Base-by-base conservation (phyloP, 2,797 vertebrate species). In the Saguinus oedipus region DNA sequence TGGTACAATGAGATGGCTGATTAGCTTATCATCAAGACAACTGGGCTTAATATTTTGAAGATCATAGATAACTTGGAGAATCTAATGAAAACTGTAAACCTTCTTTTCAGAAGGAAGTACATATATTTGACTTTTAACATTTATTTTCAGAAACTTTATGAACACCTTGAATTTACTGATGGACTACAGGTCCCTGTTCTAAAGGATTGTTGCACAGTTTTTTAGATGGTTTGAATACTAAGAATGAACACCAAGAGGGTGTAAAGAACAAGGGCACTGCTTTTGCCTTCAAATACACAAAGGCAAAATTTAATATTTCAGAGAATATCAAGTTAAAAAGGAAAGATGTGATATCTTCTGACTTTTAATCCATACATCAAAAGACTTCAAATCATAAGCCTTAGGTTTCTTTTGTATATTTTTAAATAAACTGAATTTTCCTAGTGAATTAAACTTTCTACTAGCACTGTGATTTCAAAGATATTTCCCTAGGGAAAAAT, bases 391-490 rank as follows among this genome's bases (percentile, higher is more conserved):
- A 74, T 64, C 8, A 61, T 50, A 79, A 80, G 4, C 4, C 39
- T 46, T 50, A 78, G 5, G n/a, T 80, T 83, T 50, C 42, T 92
- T 96, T 70, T 64, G 1, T 50, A 13, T 72, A 53, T 90, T 90
- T 90, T 6, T 59, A 95, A 89, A 89, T 83, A 80, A 46, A 85
- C 83, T 24, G 84, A 86, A 59, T 33, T 85, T 88, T 55, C 36
- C 20, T 64, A 86, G 78, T 36, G n/a, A 81, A 76, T 87, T 50
- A 24, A 75, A 42, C 26, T 94, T 95, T 64, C 33, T 27, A 42
- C 20, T 74, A 92, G 33, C 17, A 27, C 46, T 80, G n/a, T 76
- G 27, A 83, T 88, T 96, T 88, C 68, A 90, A 85, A 90, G 57
- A 8, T 44, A 59, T 68, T 92, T 88, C 8, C 4, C 5, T 19